Percentiles rank a stretch among this genome's conserved stretches.
phyloP scores from a whole-genome alignment of 2,113 vertebrate genomes.

The Myxocyprinus asiaticus region DNA sequence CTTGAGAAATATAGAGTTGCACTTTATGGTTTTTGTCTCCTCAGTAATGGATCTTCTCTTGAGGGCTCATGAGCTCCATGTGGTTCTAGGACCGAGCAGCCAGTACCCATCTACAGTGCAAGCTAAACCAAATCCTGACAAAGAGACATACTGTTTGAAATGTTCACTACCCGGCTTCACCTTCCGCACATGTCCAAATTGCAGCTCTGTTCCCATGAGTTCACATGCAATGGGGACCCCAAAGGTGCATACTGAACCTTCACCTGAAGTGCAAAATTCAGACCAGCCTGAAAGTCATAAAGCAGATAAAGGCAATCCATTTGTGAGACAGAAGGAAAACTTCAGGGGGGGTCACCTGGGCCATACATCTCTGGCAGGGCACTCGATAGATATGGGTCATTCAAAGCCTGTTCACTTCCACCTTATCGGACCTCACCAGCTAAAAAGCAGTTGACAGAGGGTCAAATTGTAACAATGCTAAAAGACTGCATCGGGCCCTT shows the following conservation, averaged over 20 bases:
- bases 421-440: neutral
- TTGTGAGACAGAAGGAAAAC: slow-evolving; percentile 3
- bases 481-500: neutral
- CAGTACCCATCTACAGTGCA: neutral
- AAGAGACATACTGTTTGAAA: neutral
- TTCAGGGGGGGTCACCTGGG: too few species aligned
- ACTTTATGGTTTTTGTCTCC: slow-evolving; percentile 12
- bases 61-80: slow-evolving; percentile 17
- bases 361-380: too few species aligned
- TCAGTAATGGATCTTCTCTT: slow-evolving; percentile 16
- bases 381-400: neutral
- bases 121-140: neutral
- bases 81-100: neutral
- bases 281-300: neutral
- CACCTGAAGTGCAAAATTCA: too few species aligned
- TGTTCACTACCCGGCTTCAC: slow-evolving; percentile 25
- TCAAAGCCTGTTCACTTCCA: neutral
- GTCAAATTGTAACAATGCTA: neutral
- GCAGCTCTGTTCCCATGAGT: neutral
- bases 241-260: too few species aligned
- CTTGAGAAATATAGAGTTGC: slow-evolving; percentile 31
- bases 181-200: slow-evolving; percentile 11
- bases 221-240: neutral
- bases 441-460: neutral
- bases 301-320: neutral